Percentiles rank a stretch among this genome's conserved stretches.
These are phyloP conservation scores for Laticauda laticaudata DNA, from an alignment of 2,113 vertebrate genomes.

Conservation along the genomic window DNA sequence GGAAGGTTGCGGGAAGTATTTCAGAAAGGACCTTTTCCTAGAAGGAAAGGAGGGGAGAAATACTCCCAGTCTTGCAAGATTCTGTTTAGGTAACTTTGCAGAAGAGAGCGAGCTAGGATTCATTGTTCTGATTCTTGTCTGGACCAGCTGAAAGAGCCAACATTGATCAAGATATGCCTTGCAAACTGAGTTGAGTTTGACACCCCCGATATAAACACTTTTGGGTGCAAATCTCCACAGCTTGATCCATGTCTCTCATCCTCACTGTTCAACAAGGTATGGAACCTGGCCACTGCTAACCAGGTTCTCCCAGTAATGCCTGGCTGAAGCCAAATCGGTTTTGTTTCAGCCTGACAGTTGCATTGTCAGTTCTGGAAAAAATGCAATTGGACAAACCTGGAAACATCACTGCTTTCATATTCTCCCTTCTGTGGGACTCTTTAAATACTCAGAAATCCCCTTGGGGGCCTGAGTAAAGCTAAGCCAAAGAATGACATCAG, in stretches of 20 bases:
- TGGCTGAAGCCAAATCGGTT: background rate
- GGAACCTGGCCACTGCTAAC: background rate
- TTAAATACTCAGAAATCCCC: background rate
- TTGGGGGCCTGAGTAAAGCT: background rate
- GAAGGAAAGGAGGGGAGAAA: background rate
- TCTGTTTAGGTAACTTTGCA: background rate
- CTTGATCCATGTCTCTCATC: background rate
- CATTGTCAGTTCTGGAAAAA: background rate
- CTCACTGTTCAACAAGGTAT: background rate
- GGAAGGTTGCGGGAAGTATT: background rate
- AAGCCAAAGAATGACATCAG: background rate
- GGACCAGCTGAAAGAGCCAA: background rate
- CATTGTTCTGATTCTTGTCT: background rate
- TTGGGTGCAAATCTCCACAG: background rate
- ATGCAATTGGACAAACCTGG: background rate
- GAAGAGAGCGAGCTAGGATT: background rate
- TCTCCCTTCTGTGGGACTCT: background rate
- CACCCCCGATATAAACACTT: background rate
- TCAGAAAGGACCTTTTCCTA: background rate
- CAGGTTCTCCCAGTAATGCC: background rate
- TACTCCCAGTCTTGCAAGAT: background rate
- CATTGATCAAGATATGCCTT: background rate
- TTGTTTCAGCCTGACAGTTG: background rate
- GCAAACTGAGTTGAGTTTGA: background rate
- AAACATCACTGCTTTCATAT: background rate